Percentiles rank a stretch among this genome's conserved stretches.
Conservation (phyloP, 1,140 invertebrate species). For the Drosophila sturtevanti region DNA sequence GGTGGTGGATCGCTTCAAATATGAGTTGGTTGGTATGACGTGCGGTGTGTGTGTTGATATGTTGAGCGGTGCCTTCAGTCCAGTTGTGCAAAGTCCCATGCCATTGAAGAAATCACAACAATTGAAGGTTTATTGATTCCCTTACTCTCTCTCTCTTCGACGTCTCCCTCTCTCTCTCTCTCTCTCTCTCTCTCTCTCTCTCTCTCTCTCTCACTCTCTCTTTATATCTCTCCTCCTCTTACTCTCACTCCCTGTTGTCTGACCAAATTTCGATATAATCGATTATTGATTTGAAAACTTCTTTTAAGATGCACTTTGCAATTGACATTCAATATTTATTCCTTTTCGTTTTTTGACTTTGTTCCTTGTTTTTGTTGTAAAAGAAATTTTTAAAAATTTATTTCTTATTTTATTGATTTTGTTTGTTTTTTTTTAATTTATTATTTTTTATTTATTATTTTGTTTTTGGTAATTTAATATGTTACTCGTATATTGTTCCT, state of each 20-base stretch:
- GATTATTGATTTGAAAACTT: constrained; percentile 68
- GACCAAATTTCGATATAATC: constrained; percentile 46
- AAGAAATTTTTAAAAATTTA: not conserved
- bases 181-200: no score
- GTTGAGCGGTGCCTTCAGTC: constrained; percentile 29
- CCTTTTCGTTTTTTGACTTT: not conserved
- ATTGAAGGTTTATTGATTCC: constrained; percentile 76
- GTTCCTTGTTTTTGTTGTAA: not conserved
- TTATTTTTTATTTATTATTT: not conserved
- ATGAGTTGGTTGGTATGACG: not conserved
- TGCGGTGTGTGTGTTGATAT: constrained; percentile 38
- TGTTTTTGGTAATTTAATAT: not conserved
- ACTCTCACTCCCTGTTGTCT: not conserved
- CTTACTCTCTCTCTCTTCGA: not conserved
- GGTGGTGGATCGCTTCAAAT: no score
- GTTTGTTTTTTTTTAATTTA: not conserved
- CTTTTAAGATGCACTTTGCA: constrained; percentile 15
- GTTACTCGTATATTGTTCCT: constrained; percentile 39
- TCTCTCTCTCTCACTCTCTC: no score
- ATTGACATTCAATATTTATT: not conserved
- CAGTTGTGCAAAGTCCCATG: constrained; percentile 78
- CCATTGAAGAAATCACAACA: constrained; percentile 71
- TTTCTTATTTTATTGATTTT: not conserved
- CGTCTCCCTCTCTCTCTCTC: no score
- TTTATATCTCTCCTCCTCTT: no score